Conservation (phyloP, 2,113 vertebrate genomes). For the Cynocephalus volans region DNA sequence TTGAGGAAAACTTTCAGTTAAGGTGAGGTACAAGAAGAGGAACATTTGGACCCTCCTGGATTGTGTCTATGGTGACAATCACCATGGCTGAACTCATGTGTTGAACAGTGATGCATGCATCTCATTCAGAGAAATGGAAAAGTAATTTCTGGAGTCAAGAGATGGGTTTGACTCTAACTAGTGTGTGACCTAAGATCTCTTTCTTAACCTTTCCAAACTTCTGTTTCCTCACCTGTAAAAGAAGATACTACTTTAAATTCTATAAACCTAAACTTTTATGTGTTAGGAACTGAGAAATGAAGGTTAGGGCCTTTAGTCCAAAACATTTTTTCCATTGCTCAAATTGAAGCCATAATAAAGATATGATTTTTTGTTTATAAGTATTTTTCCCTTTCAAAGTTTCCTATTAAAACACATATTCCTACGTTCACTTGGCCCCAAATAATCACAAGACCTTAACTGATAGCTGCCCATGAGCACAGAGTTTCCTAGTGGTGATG, state of each 20-base stretch:
- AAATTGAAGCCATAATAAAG: background rate
- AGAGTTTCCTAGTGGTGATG: background rate
- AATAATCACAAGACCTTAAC: background rate
- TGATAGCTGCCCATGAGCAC: background rate
- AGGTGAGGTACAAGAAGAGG: background rate
- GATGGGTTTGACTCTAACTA: background rate
- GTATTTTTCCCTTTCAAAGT: background rate
- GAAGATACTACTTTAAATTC: background rate
- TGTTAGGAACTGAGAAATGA: background rate
- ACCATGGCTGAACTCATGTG: fast-evolving
- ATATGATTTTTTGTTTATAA: background rate
- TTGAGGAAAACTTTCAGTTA: background rate
- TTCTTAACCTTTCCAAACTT: background rate
- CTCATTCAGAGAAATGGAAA: background rate
- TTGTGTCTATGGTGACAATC: background rate
- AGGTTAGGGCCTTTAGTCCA: background rate
- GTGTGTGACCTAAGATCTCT: background rate
- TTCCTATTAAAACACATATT: background rate
- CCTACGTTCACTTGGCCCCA: background rate
- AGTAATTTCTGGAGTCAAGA: background rate
- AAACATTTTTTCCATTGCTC: background rate
- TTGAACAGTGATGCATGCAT: background rate
- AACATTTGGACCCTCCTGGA: background rate
- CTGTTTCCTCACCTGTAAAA: background rate
- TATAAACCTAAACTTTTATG: background rate